Evolutionary conservation across 1,140 invertebrate species (phyloP).

Genomic region (Dufourea novaeangliae): DNA sequence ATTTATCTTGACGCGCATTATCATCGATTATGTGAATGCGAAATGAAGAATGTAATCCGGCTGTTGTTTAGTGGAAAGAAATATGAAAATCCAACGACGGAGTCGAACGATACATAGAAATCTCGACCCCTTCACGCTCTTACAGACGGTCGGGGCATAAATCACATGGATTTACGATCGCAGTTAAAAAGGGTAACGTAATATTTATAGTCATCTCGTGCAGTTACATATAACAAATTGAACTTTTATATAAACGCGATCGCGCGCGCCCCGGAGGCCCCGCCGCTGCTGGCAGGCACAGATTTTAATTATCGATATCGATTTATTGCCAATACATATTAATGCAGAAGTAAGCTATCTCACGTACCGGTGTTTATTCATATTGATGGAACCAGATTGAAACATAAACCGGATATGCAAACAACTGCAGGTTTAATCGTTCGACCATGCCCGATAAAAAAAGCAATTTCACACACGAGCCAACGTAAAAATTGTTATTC

Average conservation of each 20-base stretch:
- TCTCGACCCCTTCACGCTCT: slow-evolving; percentile 70
- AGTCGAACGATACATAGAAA: slow-evolving; percentile 62
- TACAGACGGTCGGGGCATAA: slow-evolving; percentile 72
- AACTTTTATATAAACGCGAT: slow-evolving; percentile 78
- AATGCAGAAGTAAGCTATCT: slow-evolving; percentile 71
- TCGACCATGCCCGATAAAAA: slow-evolving; percentile 47
- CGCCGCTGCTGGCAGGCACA: slow-evolving; percentile 61
- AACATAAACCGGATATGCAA: slow-evolving; percentile 79
- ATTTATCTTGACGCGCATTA: background rate
- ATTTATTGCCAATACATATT: slow-evolving; percentile 81
- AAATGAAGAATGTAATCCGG: slow-evolving; percentile 8
- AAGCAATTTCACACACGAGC: slow-evolving; percentile 10
- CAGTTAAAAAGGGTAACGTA: slow-evolving; percentile 79
- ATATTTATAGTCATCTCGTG: slow-evolving; percentile 81
- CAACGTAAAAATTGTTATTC: background rate
- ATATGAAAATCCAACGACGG: slow-evolving; percentile 67
- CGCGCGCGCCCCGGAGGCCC: slow-evolving; percentile 49
- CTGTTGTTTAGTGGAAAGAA: slow-evolving; percentile 63
- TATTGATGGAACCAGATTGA: slow-evolving; percentile 79
- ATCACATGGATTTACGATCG: slow-evolving; percentile 80
- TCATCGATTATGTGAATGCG: slow-evolving; percentile 11
- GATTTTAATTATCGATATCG: slow-evolving; percentile 82
- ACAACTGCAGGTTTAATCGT: slow-evolving; percentile 68
- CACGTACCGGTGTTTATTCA: slow-evolving; percentile 76
- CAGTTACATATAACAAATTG: slow-evolving; percentile 82